Conservation (phyloP, 2,797 vertebrate genomes). For the Liparis tanakae region DNA sequence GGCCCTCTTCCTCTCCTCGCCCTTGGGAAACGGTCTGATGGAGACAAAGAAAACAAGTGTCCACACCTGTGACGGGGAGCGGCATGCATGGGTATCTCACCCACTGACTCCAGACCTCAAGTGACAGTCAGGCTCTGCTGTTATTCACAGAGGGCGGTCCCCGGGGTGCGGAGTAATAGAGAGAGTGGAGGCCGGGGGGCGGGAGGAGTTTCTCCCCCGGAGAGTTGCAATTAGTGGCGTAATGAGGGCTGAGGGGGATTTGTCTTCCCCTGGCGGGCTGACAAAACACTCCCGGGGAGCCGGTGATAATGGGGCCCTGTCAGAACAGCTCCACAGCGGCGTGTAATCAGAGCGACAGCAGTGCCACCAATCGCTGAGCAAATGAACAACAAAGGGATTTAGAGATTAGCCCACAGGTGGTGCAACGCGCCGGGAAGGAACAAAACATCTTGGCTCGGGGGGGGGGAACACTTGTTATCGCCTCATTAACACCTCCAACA, state of each 20-base stretch:
- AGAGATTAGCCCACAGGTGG: slow-evolving; percentile 27
- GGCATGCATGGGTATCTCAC: slow-evolving; percentile 58
- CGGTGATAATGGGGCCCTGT: slow-evolving; percentile 33
- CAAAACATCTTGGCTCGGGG: slow-evolving; percentile 50
- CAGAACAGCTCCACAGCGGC: slow-evolving; percentile 50
- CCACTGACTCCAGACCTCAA: slow-evolving; percentile 48
- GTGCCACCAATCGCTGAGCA: slow-evolving; percentile 34
- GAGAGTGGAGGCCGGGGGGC: slow-evolving; percentile 29
- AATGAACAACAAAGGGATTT: slow-evolving; percentile 67
- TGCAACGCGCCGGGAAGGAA: slow-evolving; percentile 13
- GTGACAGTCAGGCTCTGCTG: slow-evolving; percentile 62
- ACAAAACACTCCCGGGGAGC: slow-evolving; percentile 33
- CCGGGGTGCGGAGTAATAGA: slow-evolving; percentile 24
- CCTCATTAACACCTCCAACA: slow-evolving; percentile 45
- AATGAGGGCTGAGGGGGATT: slow-evolving; percentile 67
- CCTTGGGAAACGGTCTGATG: slow-evolving; percentile 93
- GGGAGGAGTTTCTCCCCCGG: slow-evolving; percentile 34
- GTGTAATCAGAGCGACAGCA: slow-evolving; percentile 60
- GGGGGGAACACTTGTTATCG: slow-evolving; percentile 34
- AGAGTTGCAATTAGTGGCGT: slow-evolving; percentile 62
- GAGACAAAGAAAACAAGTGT: slow-evolving; percentile 56
- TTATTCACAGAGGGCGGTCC: slow-evolving; percentile 59
- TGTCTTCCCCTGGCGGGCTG: slow-evolving; percentile 30
- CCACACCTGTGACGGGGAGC: slow-evolving; percentile 8
- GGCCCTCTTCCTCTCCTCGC: slow-evolving; percentile 94